Conservation (phyloP, 2,797 vertebrate species). For the Anabas testudineus region DNA sequence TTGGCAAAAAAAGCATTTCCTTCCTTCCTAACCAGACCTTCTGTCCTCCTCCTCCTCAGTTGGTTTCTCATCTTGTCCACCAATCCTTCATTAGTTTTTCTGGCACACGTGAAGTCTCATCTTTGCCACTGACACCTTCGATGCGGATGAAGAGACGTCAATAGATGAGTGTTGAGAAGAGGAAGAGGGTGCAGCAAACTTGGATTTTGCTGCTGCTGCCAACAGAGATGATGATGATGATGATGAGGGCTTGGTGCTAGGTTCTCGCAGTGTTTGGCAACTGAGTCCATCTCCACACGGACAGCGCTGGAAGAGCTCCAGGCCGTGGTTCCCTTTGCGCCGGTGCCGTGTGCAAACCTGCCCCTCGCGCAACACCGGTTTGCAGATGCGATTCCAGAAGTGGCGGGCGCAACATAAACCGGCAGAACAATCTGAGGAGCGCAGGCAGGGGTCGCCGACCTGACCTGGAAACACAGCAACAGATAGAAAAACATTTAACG, state of each 20-base stretch:
- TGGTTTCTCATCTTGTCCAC: not conserved
- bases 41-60: not conserved
- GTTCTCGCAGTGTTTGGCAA: slow-evolving; percentile 87
- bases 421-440: slow-evolving; percentile 89
- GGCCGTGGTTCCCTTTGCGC: slow-evolving; percentile 86
- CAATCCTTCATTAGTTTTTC: slow-evolving; percentile 74
- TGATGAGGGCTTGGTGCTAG: slow-evolving; percentile 2
- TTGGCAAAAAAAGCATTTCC: not conserved
- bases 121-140: slow-evolving; percentile 69
- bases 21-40: not conserved
- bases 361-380: slow-evolving; percentile 90
- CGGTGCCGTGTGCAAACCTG: slow-evolving; percentile 92
- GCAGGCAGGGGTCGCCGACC: slow-evolving; percentile 88
- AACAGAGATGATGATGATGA: not conserved
- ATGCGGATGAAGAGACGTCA: not conserved
- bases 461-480: slow-evolving; percentile 79
- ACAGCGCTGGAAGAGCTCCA: slow-evolving; percentile 95
- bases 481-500: not conserved
- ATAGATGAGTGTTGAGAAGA: slow-evolving; percentile 38
- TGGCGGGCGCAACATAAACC: slow-evolving; percentile 92
- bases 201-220: not conserved
- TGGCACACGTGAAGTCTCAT: slow-evolving; percentile 92
- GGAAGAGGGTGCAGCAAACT: not conserved
- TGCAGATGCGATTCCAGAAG: slow-evolving; percentile 97
- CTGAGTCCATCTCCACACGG: slow-evolving; percentile 88